Evolutionary conservation across 2,797 vertebrate species (phyloP), one percentile per base, ranked within the genome.

Genomic region (Holocentrus rufus): DNA sequence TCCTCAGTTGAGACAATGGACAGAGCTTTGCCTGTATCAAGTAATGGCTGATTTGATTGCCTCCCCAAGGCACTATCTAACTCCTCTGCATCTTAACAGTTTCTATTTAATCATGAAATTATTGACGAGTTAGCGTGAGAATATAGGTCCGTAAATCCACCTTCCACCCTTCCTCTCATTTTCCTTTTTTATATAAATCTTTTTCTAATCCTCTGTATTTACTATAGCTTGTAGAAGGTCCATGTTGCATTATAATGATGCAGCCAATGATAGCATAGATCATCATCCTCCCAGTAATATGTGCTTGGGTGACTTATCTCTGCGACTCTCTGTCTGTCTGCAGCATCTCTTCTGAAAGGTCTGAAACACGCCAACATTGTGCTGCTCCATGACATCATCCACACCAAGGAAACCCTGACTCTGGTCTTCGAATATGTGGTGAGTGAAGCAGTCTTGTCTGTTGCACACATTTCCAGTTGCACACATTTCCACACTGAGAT

Each of bases 311-410:
- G 31, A 34, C 7, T 34, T 25, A 54, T 58, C 60, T 49, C 36
- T 79, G 6, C 54, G 15, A 36, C 22, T 79, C 36, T 79, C 10
- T 56, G 18, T 47, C 20, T 80, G n/a, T 92, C 91, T 68, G 34
- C 93, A 98, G 97, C 97, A 2, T 99, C 97, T 87, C 95, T 99
- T 64, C 90, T 98, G 86, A 98, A 99, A 93, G 97, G 97, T 91
- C 92, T 97, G 88, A 98, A 98, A 81, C 96, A 96, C 17, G 89
- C 95, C 86, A 98, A 96, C 84, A 94, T 98, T 18, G 94, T 98
- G 67, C 93, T 97, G 57, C 94, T 98, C 68, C 96, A 97, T 74
- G 96, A 97, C 91, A 97, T 98, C 92, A 95, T 98, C 87, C 96
- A 97, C 90, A 96, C 96, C 67, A 95, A 94, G 87, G 95, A 98